A percentile compares a stretch with the other conserved stretches of the same genome.
These are phyloP conservation scores for Neolamprologus caudopunctatus DNA, from an alignment of 2,113 vertebrate genomes.

Conservation along the genomic window DNA sequence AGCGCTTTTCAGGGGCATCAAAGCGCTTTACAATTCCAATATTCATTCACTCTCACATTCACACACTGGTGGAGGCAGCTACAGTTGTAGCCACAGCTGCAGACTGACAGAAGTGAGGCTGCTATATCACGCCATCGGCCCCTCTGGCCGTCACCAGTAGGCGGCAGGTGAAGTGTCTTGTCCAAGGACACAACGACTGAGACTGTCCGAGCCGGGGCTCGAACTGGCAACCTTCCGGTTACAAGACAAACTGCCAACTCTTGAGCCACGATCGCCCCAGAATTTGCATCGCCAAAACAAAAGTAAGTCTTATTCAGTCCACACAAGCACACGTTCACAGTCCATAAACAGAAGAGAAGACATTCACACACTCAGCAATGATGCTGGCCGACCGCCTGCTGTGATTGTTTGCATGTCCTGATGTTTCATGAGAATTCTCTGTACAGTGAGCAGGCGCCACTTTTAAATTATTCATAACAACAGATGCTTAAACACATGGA, in stretches of 20 bases:
- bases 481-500: background rate
- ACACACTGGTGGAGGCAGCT: no score
- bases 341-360: background rate
- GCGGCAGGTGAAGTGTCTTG: background rate
- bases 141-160: no score
- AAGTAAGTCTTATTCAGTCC: background rate
- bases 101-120: no score
- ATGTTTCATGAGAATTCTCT: background rate
- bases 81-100: no score
- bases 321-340: background rate
- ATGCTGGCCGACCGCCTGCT: background rate
- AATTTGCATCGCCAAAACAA: background rate
- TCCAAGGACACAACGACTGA: fast-evolving
- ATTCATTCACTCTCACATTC: fast-evolving
- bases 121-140: no score
- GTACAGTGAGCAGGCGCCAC: background rate
- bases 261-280: fast-evolving
- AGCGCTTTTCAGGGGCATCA: fast-evolving
- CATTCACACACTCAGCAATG: background rate
- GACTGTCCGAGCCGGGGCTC: background rate
- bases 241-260: background rate
- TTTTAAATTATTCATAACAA: slow-evolving; percentile 11
- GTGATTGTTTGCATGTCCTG: background rate
- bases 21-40: no score
- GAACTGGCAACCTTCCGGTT: background rate